A percentile compares a stretch with the other conserved stretches of the same genome.
These are phyloP conservation scores for Hypselothyrea guttata DNA, from an alignment of 2,888 invertebrate species.

Conservation along the genomic window DNA sequence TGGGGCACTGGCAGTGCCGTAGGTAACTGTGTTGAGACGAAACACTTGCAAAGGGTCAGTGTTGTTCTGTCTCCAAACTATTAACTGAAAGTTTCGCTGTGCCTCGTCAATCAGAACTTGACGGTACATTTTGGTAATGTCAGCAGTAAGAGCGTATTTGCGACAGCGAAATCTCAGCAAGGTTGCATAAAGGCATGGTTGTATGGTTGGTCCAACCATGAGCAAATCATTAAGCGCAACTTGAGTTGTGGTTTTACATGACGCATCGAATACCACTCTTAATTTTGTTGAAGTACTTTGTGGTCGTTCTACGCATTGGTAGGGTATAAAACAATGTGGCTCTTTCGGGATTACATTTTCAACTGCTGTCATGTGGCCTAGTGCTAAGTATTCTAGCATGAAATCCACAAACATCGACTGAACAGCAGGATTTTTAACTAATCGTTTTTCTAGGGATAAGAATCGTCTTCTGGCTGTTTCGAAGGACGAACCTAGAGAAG, in stretches of 20 bases:
- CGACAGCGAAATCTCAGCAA: conserved; percentile 6
- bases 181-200: conserved; percentile 4
- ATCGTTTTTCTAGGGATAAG: too few relatives aligned
- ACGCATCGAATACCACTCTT: conserved; percentile 1
- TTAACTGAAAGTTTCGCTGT: conserved; percentile 10
- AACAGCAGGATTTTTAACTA: too few relatives aligned
- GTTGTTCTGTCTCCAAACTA: conserved; percentile 5
- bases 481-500: too few relatives aligned
- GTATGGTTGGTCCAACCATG: conserved; percentile 19
- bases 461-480: too few relatives aligned
- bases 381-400: too few relatives aligned
- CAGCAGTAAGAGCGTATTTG: background rate
- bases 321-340: too few relatives aligned
- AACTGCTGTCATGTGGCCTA: too few relatives aligned
- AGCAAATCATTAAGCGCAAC: conserved; percentile 21
- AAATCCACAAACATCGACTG: too few relatives aligned
- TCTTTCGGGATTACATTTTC: too few relatives aligned
- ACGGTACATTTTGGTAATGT: conserved; percentile 20
- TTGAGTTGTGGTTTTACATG: background rate
- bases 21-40: background rate
- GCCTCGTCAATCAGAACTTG: conserved; percentile 9
- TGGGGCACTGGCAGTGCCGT: conserved; percentile 1
- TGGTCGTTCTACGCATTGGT: background rate
- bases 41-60: too few relatives aligned
- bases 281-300: conserved; percentile 8